Percentiles rank a stretch among this genome's conserved stretches.
Conservation (phyloP, 2,113 vertebrate genomes). For the Indicator maculatus region DNA sequence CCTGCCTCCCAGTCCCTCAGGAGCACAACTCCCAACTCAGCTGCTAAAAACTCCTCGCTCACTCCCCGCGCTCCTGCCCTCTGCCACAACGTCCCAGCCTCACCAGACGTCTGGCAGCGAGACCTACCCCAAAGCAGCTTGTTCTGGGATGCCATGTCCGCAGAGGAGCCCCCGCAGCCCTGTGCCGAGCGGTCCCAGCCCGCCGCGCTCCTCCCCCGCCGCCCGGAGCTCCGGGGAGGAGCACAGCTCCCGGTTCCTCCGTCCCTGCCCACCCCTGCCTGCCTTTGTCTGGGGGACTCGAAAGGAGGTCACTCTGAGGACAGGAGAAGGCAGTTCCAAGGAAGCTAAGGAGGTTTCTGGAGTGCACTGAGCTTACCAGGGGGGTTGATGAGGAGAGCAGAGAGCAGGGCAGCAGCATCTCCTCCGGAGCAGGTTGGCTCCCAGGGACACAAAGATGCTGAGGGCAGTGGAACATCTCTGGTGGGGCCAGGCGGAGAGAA, state of each 20-base stretch:
- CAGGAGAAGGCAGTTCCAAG: not conserved
- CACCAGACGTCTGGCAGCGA: not conserved
- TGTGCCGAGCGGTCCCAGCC: not conserved
- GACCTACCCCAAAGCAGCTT: not conserved
- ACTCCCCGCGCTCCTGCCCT: not conserved
- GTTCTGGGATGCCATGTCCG: conserved; percentile 16
- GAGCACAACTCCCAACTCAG: not conserved
- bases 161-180: not conserved
- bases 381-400: not conserved
- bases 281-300: conserved; percentile 39
- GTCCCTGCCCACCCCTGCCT: conserved; percentile 45
- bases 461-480: too few relatives aligned
- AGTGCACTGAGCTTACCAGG: not conserved
- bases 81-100: not conserved
- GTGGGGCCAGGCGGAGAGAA: too few relatives aligned
- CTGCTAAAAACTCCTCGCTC: accelerated
- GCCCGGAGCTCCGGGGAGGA: not conserved
- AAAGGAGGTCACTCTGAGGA: not conserved
- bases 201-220: not conserved
- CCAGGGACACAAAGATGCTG: not conserved
- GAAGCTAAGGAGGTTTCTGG: not conserved
- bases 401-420: not conserved
- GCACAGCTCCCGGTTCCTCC: not conserved
- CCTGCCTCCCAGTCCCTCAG: not conserved
- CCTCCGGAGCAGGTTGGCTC: not conserved